A percentile compares a stretch with the other conserved stretches of the same genome.
Conservation (phyloP, 2,113 vertebrate genomes). For the Corydoras maculifer region DNA sequence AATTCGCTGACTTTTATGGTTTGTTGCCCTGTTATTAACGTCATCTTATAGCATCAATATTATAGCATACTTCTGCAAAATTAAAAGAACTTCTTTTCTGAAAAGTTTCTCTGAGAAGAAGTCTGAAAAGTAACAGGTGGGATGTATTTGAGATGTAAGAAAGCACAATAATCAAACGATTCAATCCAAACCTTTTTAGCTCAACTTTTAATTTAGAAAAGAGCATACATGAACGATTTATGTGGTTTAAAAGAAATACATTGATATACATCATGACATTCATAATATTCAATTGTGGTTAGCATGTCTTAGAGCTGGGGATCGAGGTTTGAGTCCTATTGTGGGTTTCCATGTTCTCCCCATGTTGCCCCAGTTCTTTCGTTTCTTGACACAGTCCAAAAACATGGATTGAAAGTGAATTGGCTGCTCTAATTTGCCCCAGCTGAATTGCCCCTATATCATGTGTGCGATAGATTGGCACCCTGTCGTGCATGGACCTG, state of each 20-base stretch:
- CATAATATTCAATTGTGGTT: too few species aligned
- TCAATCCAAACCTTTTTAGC: conserved; percentile 18
- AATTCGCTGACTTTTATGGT: conserved; percentile 35
- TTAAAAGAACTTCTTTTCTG: conserved; percentile 34
- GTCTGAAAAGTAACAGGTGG: conserved; percentile 16
- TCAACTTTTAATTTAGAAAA: conserved; percentile 15
- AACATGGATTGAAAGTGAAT: too few species aligned
- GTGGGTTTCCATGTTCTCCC: too few species aligned
- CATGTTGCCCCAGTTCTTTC: too few species aligned
- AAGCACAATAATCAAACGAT: conserved; percentile 21
- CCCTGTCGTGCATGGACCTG: too few species aligned
- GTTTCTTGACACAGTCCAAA: too few species aligned
- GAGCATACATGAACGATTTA: background rate
- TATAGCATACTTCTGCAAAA: conserved; percentile 11
- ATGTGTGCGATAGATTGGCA: too few species aligned
- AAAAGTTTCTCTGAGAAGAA: too few species aligned
- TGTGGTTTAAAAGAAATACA: conserved; percentile 1
- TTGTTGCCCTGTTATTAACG: conserved; percentile 30
- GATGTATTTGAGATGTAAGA: conserved; percentile 22
- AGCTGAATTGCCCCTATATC: background rate
- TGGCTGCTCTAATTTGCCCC: background rate
- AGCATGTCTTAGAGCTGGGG: too few species aligned
- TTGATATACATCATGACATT: too few species aligned
- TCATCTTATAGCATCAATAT: conserved; percentile 27
- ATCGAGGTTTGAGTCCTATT: too few species aligned